Evolutionary conservation across 2,113 vertebrate genomes (phyloP), one percentile per base, ranked within the genome.

Genomic region (Passer domesticus): DNA sequence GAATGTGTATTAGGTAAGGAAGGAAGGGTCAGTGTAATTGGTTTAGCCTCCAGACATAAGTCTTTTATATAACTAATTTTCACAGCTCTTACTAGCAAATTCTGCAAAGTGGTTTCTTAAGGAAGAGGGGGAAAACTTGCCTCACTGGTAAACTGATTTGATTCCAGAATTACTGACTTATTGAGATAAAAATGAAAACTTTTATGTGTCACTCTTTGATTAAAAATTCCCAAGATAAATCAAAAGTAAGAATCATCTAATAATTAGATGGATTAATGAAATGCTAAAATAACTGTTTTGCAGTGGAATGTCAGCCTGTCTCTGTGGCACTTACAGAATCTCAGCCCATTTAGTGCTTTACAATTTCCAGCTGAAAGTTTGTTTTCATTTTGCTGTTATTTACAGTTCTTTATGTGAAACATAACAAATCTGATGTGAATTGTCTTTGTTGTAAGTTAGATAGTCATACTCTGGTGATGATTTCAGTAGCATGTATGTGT

Each of bases 191-290:
- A 92, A 91, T 92, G 78, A 87, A 92, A 66, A 70, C 1, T 11
- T 92, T 39, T 44, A 31, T 3, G 1, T 82, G 39, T 90, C 56
- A 11, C 23, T 91, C 93, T 86, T 94, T 87, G 90, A 97, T 88
- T 83, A 94, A 43, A 93, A 86, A 88, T 95, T 75, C 69, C 87
- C 49, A 83, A 94, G 33, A 91, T 62, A 96, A 94, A 94, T 92
- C 39, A 92, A 82, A 97, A 94, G 80, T 68, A 96, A 83, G 83
- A 96, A 92, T n/a, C 52, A 83, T 95, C 76, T 94, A 90, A 74
- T 62, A 79, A n/a, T n/a, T n/a, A n/a, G n/a, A 72, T 31, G 77
- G 92, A 90, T 91, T 59, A 90, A 72, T 79, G 75, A 95, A 94
- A 90, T 85, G 68, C 35, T 78, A 85, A 90, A 89, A 59, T 92